A percentile compares a stretch with the other conserved stretches of the same genome.
These are phyloP conservation scores for Halcyon smyrnensis DNA, from an alignment of 2,797 vertebrate genomes.

Conservation along the genomic window DNA sequence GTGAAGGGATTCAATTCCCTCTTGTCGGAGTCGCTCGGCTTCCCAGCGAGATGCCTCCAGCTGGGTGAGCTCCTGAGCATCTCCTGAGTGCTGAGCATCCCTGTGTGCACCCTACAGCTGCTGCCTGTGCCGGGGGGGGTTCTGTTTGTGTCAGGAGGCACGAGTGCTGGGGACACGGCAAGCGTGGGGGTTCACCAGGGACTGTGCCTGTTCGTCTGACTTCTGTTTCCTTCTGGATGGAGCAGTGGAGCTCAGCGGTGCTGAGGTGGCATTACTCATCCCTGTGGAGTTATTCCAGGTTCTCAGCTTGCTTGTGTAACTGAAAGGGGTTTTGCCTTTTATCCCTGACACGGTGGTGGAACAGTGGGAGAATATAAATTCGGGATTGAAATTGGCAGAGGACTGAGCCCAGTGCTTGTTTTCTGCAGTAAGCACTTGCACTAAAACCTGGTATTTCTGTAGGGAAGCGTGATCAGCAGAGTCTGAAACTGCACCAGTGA, in stretches of 20 bases:
- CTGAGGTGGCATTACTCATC: slow-evolving; percentile 22
- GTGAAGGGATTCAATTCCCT: not conserved
- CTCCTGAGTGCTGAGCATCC: not conserved
- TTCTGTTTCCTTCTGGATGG: not conserved
- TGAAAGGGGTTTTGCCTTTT: not conserved
- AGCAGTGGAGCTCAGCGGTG: not conserved
- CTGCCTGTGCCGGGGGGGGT: not conserved
- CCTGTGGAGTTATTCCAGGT: slow-evolving; percentile 12
- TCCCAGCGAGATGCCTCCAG: not conserved
- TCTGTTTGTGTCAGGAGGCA: not conserved
- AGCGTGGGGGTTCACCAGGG: rapidly evolving
- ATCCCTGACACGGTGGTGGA: not conserved
- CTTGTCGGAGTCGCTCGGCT: not conserved
- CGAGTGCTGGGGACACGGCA: not conserved
- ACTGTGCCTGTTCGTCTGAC: not conserved
- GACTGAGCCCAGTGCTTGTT: not conserved
- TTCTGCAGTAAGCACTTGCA: not conserved
- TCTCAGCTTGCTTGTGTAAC: not conserved
- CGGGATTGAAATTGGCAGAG: not conserved
- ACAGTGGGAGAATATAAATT: not conserved
- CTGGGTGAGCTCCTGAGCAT: not conserved
- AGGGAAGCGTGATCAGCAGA: not conserved
- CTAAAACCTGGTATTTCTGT: not conserved
- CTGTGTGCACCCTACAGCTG: not conserved
- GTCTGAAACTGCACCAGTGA: not conserved